Percentiles rank a stretch among this genome's conserved stretches.
These are phyloP conservation scores for Danio albolineatus DNA, from an alignment of 2,797 vertebrate species.

Conservation along the genomic window DNA sequence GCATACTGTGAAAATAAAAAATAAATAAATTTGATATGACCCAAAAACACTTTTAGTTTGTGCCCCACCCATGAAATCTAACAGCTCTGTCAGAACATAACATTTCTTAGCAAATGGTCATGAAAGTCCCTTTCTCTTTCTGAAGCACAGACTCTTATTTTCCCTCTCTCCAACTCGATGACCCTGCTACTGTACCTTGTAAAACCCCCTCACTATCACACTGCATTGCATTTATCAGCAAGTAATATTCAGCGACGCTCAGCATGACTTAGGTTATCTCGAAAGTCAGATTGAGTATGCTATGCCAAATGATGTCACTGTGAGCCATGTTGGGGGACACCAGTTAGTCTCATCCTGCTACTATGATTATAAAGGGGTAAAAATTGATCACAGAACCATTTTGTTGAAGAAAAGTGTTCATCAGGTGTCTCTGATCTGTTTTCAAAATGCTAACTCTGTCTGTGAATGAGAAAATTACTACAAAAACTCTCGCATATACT, in stretches of 20 bases:
- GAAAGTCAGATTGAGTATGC: conserved; percentile 26
- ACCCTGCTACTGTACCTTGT: conserved; percentile 9
- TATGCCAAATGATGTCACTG: conserved; percentile 16
- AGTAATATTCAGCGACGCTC: neutral
- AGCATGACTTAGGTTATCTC: conserved; percentile 31
- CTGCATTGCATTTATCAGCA: conserved; percentile 20
- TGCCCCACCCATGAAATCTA: neutral
- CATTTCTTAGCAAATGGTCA: conserved; percentile 55
- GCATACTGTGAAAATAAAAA: no score
- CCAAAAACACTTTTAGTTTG: neutral
- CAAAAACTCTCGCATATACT: neutral
- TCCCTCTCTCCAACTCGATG: neutral
- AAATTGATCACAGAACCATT: neutral
- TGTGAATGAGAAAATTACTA: neutral
- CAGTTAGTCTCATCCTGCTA: neutral
- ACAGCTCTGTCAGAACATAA: conserved; percentile 20
- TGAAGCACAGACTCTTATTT: neutral
- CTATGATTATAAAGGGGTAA: neutral
- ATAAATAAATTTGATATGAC: conserved; percentile 4
- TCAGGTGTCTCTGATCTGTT: neutral
- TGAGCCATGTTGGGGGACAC: neutral
- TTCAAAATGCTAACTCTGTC: neutral
- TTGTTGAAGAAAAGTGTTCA: neutral
- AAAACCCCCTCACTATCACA: conserved; percentile 39
- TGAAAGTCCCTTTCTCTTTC: conserved; percentile 64